Evolutionary conservation across 2,113 vertebrate genomes (phyloP).

Genomic region (Plecotus auritus): DNA sequence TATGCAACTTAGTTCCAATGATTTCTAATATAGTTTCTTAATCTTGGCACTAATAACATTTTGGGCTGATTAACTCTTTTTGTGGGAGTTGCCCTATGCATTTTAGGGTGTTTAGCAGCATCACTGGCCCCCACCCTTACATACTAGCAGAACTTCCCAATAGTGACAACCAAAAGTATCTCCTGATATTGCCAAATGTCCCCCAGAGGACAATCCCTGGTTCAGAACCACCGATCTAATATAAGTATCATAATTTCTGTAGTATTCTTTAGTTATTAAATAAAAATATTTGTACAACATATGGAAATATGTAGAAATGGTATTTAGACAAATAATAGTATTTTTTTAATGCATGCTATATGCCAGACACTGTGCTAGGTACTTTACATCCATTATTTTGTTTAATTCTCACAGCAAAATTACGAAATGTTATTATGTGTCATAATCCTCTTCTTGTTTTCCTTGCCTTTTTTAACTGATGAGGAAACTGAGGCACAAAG

Average conservation of each 20-base stretch:
- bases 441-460: neutral
- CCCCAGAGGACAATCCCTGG: neutral
- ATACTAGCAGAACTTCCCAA: neutral
- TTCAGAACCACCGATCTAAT: neutral
- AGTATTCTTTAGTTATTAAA: neutral
- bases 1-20: neutral
- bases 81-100: neutral
- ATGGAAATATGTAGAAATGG: neutral
- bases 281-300: neutral
- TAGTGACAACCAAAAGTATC: neutral
- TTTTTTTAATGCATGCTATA: neutral
- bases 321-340: neutral
- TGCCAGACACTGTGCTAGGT: neutral
- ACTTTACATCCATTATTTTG: neutral
- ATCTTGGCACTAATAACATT: neutral
- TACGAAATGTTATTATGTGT: neutral
- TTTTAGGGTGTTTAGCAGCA: neutral
- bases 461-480: neutral
- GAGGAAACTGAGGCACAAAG: neutral
- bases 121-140: neutral
- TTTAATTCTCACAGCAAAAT: neutral
- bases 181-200: neutral
- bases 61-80: neutral
- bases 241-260: neutral
- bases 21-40: neutral